Conservation (phyloP, 2,888 invertebrate genomes). For the Nipponacmea schrenckii region DNA sequence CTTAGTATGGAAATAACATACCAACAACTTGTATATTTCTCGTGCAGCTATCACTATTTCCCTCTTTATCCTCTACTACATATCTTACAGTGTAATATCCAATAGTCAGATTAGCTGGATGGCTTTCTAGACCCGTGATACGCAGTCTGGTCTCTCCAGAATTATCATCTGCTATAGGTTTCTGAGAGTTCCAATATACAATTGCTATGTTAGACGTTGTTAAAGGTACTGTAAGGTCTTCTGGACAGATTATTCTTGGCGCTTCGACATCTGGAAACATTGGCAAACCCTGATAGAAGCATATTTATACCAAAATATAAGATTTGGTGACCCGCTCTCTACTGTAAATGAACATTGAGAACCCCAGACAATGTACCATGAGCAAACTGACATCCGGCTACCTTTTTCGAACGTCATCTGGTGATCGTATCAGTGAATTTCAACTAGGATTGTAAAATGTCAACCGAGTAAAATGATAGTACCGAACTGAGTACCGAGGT, state of each 20-base stretch:
- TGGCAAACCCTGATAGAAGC: too few species aligned
- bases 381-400: too few species aligned
- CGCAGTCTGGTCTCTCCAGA: slow-evolving; percentile 29
- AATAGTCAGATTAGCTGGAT: slow-evolving; percentile 27
- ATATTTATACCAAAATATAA: too few species aligned
- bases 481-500: too few species aligned
- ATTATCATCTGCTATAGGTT: slow-evolving; percentile 36
- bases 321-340: not conserved
- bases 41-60: slow-evolving; percentile 36
- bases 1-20: slow-evolving; percentile 12
- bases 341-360: too few species aligned
- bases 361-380: too few species aligned
- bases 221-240: slow-evolving; percentile 29
- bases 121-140: slow-evolving; percentile 27
- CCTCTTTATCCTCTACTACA: slow-evolving; percentile 36
- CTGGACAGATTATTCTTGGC: slow-evolving; percentile 38
- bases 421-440: too few species aligned
- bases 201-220: slow-evolving; percentile 31
- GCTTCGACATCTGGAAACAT: slow-evolving; percentile 33
- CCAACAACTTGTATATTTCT: slow-evolving; percentile 34
- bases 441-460: too few species aligned
- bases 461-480: too few species aligned
- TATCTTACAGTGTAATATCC: slow-evolving; percentile 41
- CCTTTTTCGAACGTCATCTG: too few species aligned
- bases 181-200: slow-evolving; percentile 34